Conservation (phyloP, 2,888 invertebrate species). For the Dromius quadrimaculatus region DNA sequence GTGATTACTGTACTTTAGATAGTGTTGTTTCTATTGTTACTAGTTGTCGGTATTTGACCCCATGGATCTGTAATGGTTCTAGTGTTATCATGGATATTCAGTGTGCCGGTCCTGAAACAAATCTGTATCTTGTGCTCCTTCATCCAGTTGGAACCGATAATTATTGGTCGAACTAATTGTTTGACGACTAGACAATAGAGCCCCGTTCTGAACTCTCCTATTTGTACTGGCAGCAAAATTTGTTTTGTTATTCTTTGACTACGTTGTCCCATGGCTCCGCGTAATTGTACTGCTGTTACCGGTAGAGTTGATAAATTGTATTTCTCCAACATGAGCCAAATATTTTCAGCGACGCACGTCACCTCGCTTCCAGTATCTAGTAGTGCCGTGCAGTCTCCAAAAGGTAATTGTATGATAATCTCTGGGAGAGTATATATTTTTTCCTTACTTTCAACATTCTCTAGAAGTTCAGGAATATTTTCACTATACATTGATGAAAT, state of each 20-base stretch:
- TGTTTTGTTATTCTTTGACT: constrained; percentile 50
- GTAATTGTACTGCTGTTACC: constrained; percentile 43
- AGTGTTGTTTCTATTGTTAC: background rate
- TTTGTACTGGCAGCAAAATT: constrained; percentile 32
- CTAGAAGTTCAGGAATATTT: too few relatives aligned
- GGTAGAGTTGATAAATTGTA: constrained; percentile 44
- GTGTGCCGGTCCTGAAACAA: constrained; percentile 8
- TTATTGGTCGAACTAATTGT: constrained; percentile 53
- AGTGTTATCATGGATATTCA: background rate
- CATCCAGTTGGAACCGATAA: constrained; percentile 53
- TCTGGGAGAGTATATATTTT: constrained; percentile 4
- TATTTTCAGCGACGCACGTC: constrained; percentile 43
- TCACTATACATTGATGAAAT: too few relatives aligned
- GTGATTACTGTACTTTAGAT: background rate
- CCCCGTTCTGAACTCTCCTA: constrained; percentile 1
- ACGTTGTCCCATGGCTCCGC: constrained; percentile 51
- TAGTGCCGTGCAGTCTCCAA: constrained; percentile 1
- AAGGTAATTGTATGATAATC: background rate
- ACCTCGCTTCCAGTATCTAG: constrained; percentile 54
- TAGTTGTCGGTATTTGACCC: background rate
- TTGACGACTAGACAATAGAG: constrained; percentile 53
- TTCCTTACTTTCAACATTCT: too few relatives aligned
- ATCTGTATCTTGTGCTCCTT: constrained; percentile 31
- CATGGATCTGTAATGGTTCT: background rate
- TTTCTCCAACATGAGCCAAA: constrained; percentile 12